Percentiles rank a stretch among this genome's conserved stretches.
Conservation (phyloP, 2,113 vertebrate genomes). For the Chamaea fasciata region DNA sequence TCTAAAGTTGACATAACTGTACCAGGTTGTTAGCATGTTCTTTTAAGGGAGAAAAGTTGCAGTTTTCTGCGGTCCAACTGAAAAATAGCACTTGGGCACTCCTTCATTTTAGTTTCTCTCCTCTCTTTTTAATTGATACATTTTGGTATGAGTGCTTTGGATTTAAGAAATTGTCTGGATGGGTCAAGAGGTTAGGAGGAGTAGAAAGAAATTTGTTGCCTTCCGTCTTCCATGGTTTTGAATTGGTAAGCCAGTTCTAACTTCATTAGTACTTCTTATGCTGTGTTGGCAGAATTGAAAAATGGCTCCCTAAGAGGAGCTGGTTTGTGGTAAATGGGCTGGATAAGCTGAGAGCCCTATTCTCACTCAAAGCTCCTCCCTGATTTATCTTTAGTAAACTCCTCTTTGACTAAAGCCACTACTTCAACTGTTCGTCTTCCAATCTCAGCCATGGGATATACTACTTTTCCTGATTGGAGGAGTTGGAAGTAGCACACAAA, state of each 20-base stretch:
- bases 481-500: fast-evolving
- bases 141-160: not conserved
- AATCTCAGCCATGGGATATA: not conserved
- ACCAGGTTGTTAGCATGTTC: not conserved
- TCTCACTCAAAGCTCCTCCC: not conserved
- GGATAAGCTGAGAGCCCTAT: not conserved
- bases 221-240: not conserved
- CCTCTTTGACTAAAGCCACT: not conserved
- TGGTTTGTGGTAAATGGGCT: not conserved
- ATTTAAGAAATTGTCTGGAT: not conserved
- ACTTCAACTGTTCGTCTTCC: not conserved
- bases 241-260: not conserved
- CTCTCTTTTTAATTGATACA: not conserved
- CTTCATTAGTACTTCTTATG: not conserved
- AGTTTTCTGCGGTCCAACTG: not conserved
- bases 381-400: not conserved
- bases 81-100: fast-evolving
- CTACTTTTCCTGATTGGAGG: not conserved
- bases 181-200: not conserved
- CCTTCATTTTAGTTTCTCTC: not conserved
- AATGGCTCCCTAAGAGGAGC: not conserved
- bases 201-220: not conserved
- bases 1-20: not conserved
- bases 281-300: not conserved
- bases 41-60: not conserved